phyloP scores from a whole-genome alignment of 2,113 vertebrate genomes.

The Dendropsophus ebraccatus region DNA sequence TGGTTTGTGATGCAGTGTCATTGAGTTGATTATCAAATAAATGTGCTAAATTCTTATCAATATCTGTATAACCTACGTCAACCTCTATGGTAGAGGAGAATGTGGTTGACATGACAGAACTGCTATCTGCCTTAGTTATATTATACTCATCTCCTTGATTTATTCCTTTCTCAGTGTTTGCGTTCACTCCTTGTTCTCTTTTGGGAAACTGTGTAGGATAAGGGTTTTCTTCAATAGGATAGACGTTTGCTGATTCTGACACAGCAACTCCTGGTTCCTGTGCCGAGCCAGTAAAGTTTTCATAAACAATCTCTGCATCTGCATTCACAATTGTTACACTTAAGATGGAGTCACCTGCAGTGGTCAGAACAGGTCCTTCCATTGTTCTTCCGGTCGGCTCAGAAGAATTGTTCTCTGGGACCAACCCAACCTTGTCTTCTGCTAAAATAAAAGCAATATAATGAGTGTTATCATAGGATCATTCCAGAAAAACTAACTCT shows the following conservation, averaged over 20 bases:
- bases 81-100: not conserved
- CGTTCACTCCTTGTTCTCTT: not conserved
- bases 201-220: not conserved
- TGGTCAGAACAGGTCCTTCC: not conserved
- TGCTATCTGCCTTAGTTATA: not conserved
- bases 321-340: constrained; percentile 40
- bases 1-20: not conserved
- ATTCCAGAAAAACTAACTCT: not conserved
- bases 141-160: not conserved
- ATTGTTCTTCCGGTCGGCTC: not conserved
- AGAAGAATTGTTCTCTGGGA: not conserved
- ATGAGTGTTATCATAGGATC: not conserved
- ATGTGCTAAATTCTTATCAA: not conserved
- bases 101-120: constrained; percentile 6
- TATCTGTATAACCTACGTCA: not conserved
- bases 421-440: constrained; percentile 62
- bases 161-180: not conserved
- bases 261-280: not conserved
- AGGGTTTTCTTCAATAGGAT: not conserved
- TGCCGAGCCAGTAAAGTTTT: constrained; percentile 40
- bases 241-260: not conserved
- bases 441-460: constrained; percentile 61
- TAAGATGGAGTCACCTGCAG: constrained; percentile 44
- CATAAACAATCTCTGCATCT: constrained; percentile 57
- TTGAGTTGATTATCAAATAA: not conserved